Evolutionary conservation across 2,797 vertebrate genomes (phyloP).

Genomic region (Manis crassicaudata): DNA sequence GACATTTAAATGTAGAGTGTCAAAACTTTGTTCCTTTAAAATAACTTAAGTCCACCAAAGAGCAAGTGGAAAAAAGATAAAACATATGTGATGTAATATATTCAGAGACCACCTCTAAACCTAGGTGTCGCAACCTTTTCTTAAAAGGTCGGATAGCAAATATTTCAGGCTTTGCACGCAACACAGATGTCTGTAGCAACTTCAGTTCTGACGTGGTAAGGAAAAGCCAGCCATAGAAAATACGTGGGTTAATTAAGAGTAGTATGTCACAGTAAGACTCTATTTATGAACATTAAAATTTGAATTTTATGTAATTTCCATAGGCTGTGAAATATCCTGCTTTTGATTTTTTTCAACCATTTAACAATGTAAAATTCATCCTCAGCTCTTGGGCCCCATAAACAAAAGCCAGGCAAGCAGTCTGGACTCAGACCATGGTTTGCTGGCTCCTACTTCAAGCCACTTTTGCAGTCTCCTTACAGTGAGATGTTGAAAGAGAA

Average conservation of each 20-base stretch:
- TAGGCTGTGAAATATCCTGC: background rate
- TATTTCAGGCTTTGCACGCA: background rate
- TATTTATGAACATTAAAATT: slow-evolving; percentile 19
- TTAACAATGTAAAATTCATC: background rate
- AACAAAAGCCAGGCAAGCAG: background rate
- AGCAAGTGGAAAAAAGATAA: background rate
- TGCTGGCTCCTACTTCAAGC: background rate
- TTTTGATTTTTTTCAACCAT: slow-evolving; percentile 4
- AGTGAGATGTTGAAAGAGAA: slow-evolving; percentile 39
- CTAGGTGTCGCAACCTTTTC: background rate
- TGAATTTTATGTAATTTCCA: slow-evolving; percentile 30
- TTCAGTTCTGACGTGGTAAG: background rate
- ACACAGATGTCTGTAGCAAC: background rate
- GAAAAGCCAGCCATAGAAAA: background rate
- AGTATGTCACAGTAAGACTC: background rate
- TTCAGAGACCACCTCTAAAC: background rate
- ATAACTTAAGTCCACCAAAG: background rate
- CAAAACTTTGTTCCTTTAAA: slow-evolving; percentile 17
- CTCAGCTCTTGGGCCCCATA: background rate
- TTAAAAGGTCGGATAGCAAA: background rate
- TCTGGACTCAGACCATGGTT: background rate
- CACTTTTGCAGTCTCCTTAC: background rate
- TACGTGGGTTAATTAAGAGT: background rate
- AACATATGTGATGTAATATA: background rate
- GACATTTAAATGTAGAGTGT: background rate